Evolutionary conservation across 2,113 vertebrate species (phyloP).

Genomic region (Glareola pratincola): DNA sequence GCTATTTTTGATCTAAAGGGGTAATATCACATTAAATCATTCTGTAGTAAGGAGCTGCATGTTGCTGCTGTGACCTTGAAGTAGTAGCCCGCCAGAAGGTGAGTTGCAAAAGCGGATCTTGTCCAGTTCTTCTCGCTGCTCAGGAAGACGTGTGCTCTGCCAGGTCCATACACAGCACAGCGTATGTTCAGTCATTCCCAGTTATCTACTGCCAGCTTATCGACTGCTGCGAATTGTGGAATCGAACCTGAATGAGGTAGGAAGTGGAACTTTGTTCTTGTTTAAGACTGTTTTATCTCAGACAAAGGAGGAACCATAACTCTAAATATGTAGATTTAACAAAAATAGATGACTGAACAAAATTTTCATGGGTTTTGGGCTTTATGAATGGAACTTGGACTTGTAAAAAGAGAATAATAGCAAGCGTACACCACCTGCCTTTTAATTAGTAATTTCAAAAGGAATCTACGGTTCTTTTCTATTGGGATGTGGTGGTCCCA

Average conservation of each 20-base stretch:
- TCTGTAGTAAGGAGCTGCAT: neutral
- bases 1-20: neutral
- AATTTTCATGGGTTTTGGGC: neutral
- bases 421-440: neutral
- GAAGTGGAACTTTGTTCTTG: neutral
- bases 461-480: neutral
- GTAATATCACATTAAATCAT: fast-evolving
- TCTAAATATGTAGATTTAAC: neutral
- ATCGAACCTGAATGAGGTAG: neutral
- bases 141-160: fast-evolving
- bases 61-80: neutral
- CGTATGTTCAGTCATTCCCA: fast-evolving
- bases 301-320: neutral
- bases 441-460: neutral
- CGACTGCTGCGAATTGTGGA: neutral
- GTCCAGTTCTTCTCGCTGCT: neutral
- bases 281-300: neutral
- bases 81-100: neutral
- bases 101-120: neutral
- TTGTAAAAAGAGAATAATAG: neutral
- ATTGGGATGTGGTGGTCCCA: neutral
- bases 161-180: no score
- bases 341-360: neutral
- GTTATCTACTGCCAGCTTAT: neutral
- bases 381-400: neutral